A percentile compares a stretch with the other conserved stretches of the same genome.
These are phyloP conservation scores for Drosophila parvula DNA, from an alignment of 1,140 invertebrate genomes.

Conservation along the genomic window DNA sequence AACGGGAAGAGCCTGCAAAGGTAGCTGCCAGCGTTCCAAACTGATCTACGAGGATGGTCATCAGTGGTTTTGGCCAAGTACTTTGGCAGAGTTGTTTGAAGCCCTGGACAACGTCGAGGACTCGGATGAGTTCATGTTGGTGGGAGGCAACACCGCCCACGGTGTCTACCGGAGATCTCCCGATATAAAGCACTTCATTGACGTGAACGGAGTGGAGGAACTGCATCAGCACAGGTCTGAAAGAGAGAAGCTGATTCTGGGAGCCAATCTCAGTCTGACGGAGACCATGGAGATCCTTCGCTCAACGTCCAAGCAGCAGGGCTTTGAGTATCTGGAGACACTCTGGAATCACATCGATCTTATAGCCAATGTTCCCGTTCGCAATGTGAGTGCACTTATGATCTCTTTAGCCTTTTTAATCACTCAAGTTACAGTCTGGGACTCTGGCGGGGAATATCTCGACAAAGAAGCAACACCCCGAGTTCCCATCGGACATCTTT, in stretches of 20 bases:
- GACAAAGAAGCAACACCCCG: conserved; percentile 88
- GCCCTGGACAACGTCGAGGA: conserved; percentile 85
- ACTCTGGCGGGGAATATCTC: conserved; percentile 92
- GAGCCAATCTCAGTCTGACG: conserved; percentile 88
- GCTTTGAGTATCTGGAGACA: conserved; percentile 85
- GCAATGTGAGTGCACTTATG: conserved; percentile 85
- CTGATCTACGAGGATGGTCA: conserved; percentile 67
- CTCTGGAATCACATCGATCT: conserved; percentile 87
- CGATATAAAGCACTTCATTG: conserved; percentile 87
- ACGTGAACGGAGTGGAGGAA: conserved; percentile 88
- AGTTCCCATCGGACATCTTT: conserved; percentile 92
- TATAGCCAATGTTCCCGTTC: conserved; percentile 89
- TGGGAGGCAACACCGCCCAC: conserved; percentile 86
- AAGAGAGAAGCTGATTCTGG: conserved; percentile 85
- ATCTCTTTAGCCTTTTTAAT: accelerated
- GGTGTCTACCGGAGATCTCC: conserved; percentile 86
- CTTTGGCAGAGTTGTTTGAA: conserved; percentile 86
- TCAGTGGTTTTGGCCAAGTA: conserved; percentile 79
- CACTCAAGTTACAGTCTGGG: conserved; percentile 83
- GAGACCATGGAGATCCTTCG: conserved; percentile 87
- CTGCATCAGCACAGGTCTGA: conserved; percentile 84
- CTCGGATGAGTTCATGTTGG: conserved; percentile 84
- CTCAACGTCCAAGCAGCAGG: conserved; percentile 83
- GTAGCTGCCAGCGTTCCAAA: conserved; percentile 75
- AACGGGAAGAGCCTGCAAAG: conserved; percentile 39